phyloP scores from a whole-genome alignment of 2,888 invertebrate genomes.

The Macropis europaea region DNA sequence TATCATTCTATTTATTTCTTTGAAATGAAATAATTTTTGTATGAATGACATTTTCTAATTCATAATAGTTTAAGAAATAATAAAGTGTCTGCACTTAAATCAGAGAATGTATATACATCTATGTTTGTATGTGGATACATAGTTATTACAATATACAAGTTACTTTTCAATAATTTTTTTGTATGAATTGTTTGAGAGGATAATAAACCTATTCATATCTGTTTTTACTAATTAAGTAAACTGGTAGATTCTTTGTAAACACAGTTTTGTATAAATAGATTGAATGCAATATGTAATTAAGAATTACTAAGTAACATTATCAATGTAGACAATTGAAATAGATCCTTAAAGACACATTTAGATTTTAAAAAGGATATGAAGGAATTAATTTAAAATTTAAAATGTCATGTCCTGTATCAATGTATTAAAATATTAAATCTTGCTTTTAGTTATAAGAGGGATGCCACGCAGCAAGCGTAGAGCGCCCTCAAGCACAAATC shows the following conservation, averaged over 20 bases:
- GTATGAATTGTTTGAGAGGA: neutral
- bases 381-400: neutral
- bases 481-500: constrained; percentile 78
- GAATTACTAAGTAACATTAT: neutral
- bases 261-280: neutral
- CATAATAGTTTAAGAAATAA: too few relatives aligned
- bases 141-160: constrained; percentile 4
- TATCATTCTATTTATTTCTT: too few relatives aligned
- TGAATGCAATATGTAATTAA: neutral
- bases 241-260: neutral
- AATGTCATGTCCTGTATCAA: neutral
- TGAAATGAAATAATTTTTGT: too few relatives aligned
- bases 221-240: neutral
- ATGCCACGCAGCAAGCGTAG: constrained; percentile 80
- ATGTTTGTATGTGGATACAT: too few relatives aligned
- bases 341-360: too few relatives aligned
- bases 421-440: constrained; percentile 3
- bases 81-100: too few relatives aligned
- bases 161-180: constrained; percentile 8
- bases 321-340: neutral
- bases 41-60: too few relatives aligned
- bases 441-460: constrained; percentile 71
- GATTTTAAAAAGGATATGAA: neutral
- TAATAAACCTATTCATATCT: neutral
- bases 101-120: too few relatives aligned